Base-by-base conservation (phyloP, 2,888 invertebrate genomes). In the Hoplodrina blanda region DNA sequence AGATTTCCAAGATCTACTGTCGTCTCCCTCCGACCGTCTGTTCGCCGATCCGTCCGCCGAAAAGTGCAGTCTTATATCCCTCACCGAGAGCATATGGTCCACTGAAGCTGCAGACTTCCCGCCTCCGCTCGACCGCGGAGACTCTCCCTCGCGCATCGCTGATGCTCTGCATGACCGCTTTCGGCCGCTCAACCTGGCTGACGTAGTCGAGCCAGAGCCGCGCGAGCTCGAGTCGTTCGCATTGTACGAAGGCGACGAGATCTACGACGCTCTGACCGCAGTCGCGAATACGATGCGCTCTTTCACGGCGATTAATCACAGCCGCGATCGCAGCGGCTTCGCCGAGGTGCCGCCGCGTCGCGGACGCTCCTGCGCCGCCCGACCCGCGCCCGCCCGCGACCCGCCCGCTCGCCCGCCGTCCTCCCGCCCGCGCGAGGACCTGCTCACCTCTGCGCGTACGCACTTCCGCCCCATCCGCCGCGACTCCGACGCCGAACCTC, bases 401-500 rank as follows among this genome's bases (percentile, higher is more conserved):
- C 69, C 80, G 49, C 81, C 63, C 57, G 64, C 76, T 30, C 70
- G 76, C 59, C 60, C 78, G 66, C 89, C 88, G 52, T 77, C 82
- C 17, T 72, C 82, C 11, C 87, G 70, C 76, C 92, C 86, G 82
- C 80, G 93, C 82, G 98, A 98, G 88, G 98, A 98, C 92, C 93
- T 98, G 82, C 96, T 98, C 76, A 97, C 97, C 20, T 98, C 98
- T 10, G 96, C 97, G 78, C 97, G 97, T 79, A 98, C 98, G 71
- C 98, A 98, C 94, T 98, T 98, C 95, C 97, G 97, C 81, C 98
- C 98, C 19, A 98, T 98, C 84, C 97, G 97, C 84, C 96, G 97
- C 85, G 96, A 96, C 80, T 83, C 89, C 60, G 91, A 91, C 53
- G 90, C 91, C 62, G 92, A 90, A 74, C 84, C 83, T 67, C 73